Conservation (phyloP, 2,888 invertebrate genomes). For the Agriopis marginaria region DNA sequence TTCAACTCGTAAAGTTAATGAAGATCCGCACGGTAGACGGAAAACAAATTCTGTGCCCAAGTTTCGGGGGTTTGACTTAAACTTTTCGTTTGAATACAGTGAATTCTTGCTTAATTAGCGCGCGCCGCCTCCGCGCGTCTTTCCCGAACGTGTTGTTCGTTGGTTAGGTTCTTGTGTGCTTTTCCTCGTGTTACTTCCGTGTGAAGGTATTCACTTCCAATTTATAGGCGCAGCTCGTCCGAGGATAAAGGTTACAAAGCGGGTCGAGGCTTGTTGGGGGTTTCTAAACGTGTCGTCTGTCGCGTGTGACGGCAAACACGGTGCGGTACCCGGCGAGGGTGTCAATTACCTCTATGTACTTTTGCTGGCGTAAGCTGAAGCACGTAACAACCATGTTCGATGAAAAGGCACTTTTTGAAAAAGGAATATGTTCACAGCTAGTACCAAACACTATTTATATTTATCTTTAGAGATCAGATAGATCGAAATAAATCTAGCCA, state of each 20-base stretch:
- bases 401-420: conserved; percentile 13
- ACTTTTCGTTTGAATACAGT: conserved; percentile 78
- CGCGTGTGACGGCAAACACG: conserved; percentile 35
- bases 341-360: conserved; percentile 42
- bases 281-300: conserved; percentile 39
- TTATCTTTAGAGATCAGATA: background rate
- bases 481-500: background rate
- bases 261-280: conserved; percentile 42
- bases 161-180: conserved; percentile 59
- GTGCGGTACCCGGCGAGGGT: conserved; percentile 21
- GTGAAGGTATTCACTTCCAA: conserved; percentile 54
- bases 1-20: conserved; percentile 74
- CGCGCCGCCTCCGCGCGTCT: conserved; percentile 53
- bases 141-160: conserved; percentile 47
- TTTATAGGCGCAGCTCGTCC: conserved; percentile 46
- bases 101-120: conserved; percentile 81
- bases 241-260: conserved; percentile 38
- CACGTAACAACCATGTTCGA: conserved; percentile 17
- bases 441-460: background rate
- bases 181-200: conserved; percentile 60
- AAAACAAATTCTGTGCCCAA: conserved; percentile 77
- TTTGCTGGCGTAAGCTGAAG: conserved; percentile 24
- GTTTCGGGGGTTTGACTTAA: conserved; percentile 71
- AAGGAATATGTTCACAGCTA: conserved; percentile 3
- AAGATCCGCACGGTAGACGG: conserved; percentile 70